Evolutionary conservation across 92 coral and sea anemone genomes (phyloP).

Genomic region (Heliopora coerulea): DNA sequence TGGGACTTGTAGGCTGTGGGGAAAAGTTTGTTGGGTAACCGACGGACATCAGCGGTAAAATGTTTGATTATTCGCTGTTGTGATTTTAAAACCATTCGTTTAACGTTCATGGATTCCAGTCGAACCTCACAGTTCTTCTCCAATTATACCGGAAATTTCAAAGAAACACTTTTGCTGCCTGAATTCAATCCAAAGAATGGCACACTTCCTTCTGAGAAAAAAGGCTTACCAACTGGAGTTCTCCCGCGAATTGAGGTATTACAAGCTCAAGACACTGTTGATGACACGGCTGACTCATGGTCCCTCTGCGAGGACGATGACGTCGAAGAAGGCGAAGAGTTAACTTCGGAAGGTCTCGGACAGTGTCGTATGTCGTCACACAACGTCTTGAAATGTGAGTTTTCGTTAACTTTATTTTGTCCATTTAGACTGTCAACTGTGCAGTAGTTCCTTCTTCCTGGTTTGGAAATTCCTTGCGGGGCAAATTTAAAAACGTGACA

Average conservation of each 20-base stretch:
- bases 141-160: slow-evolving; percentile 18
- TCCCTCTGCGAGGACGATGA: slow-evolving; percentile 34
- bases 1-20: slow-evolving; percentile 65
- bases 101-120: slow-evolving; percentile 86
- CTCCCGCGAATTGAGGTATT: slow-evolving; percentile 18
- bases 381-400: slow-evolving; percentile 15
- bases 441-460: too few species aligned
- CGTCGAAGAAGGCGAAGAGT: slow-evolving; percentile 37
- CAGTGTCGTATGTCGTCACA: neutral
- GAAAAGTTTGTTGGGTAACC: slow-evolving; percentile 79
- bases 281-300: slow-evolving; percentile 6
- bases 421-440: too few species aligned
- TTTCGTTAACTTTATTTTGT: too few species aligned
- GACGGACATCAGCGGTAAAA: slow-evolving; percentile 89
- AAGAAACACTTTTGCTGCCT: slow-evolving; percentile 8
- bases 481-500: too few species aligned
- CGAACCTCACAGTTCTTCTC: slow-evolving; percentile 60
- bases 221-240: neutral
- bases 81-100: slow-evolving; percentile 85
- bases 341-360: neutral
- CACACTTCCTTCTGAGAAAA: neutral
- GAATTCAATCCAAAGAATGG: slow-evolving; percentile 24
- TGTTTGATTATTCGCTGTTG: slow-evolving; percentile 82
- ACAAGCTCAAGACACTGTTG: neutral
- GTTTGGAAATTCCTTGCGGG: too few species aligned